Percentiles rank a stretch among this genome's conserved stretches.
These are phyloP conservation scores for Chymomyza costata DNA, from an alignment of 1,140 invertebrate genomes.

Conservation along the genomic window DNA sequence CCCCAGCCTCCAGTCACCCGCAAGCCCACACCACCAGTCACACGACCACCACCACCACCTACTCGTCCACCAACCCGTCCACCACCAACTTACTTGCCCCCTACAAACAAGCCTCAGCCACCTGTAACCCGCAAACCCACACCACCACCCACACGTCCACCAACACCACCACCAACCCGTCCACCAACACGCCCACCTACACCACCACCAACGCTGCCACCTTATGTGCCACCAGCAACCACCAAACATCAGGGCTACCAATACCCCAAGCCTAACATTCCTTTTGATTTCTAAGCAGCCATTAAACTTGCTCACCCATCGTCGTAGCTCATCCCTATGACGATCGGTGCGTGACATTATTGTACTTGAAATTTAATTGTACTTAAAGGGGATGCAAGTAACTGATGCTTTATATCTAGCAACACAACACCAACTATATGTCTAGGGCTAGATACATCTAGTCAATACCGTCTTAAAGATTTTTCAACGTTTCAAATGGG, in stretches of 20 bases:
- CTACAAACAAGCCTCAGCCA: constrained; percentile 1
- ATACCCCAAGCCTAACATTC: constrained; percentile 75
- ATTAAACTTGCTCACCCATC: constrained; percentile 28
- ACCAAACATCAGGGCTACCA: constrained; percentile 74
- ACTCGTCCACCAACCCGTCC: constrained; percentile 15
- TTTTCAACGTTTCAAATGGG: constrained; percentile 50
- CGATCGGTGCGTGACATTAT: constrained; percentile 27
- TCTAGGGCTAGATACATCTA: constrained; percentile 75
- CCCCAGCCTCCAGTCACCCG: constrained; percentile 27
- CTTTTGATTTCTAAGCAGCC: constrained; percentile 69
- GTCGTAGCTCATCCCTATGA: constrained; percentile 9
- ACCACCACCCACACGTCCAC: constrained; percentile 22
- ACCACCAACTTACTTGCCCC: constrained; percentile 30
- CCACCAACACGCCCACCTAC: constrained; percentile 2
- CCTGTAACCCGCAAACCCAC: constrained; percentile 4
- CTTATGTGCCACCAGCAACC: constrained; percentile 44
- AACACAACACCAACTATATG: constrained; percentile 60
- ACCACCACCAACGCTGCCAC: constrained; percentile 29
- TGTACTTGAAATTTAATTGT: constrained; percentile 42
- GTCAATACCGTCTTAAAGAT: constrained; percentile 69
- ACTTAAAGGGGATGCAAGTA: constrained; percentile 34
- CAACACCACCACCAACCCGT: constrained; percentile 39
- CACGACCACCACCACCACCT: constrained; percentile 17
- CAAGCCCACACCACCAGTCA: constrained; percentile 12
- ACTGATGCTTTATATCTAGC: constrained; percentile 56